phyloP scores from a whole-genome alignment of 2,113 vertebrate species.

The Fregetta grallaria region DNA sequence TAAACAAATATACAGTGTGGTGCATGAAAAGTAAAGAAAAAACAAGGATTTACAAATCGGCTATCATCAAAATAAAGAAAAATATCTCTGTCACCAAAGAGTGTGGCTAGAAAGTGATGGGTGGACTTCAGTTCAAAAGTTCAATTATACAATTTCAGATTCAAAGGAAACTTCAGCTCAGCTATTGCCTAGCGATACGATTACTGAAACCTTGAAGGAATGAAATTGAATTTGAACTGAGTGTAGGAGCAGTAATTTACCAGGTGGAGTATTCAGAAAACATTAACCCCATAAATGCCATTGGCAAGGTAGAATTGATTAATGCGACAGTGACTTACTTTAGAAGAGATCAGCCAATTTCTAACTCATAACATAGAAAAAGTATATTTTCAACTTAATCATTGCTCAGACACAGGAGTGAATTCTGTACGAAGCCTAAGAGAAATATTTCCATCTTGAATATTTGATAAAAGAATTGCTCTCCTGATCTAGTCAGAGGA shows the following conservation, averaged over 20 bases:
- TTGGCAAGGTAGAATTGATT: background rate
- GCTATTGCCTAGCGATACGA: slow-evolving; percentile 30
- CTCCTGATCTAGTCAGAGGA: background rate
- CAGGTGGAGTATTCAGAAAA: slow-evolving; percentile 30
- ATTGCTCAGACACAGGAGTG: background rate
- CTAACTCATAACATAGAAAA: background rate
- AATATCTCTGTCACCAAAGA: slow-evolving; percentile 10
- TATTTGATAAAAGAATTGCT: background rate
- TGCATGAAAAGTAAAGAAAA: slow-evolving; percentile 42
- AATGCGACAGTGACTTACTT: background rate
- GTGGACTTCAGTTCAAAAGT: slow-evolving; percentile 54
- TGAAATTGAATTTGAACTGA: slow-evolving; percentile 56
- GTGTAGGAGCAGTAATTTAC: slow-evolving; percentile 36
- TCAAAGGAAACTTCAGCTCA: slow-evolving; percentile 65
- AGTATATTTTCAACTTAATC: background rate
- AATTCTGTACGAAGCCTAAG: background rate
- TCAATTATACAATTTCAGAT: slow-evolving; percentile 62
- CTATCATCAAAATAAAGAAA: slow-evolving; percentile 43
- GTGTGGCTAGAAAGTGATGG: slow-evolving; percentile 15
- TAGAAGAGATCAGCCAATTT: background rate
- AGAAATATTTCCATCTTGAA: background rate
- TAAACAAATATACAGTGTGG: background rate
- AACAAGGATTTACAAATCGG: slow-evolving; percentile 25
- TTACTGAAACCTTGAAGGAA: slow-evolving; percentile 58
- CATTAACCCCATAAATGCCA: slow-evolving; percentile 30